Conservation (phyloP, 2,797 vertebrate species). For the Hirundo rustica region DNA sequence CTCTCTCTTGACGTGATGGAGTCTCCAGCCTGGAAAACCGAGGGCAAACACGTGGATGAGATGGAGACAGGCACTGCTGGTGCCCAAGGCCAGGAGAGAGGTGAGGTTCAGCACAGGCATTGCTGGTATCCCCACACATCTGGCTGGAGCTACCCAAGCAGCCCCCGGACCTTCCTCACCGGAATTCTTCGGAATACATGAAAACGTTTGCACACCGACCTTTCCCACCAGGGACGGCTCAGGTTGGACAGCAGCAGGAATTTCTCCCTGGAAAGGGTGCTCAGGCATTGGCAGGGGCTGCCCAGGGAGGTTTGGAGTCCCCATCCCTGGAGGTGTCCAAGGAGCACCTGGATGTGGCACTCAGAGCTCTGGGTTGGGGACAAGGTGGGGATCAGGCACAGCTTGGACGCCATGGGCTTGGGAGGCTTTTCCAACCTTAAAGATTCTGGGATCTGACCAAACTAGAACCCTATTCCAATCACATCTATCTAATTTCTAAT, state of each 20-base stretch:
- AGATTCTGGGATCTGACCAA: background rate
- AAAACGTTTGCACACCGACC: rapidly evolving
- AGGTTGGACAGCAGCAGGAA: rapidly evolving
- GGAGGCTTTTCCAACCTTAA: background rate
- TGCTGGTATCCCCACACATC: background rate
- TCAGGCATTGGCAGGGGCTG: background rate
- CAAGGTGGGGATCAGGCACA: rapidly evolving
- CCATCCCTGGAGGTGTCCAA: background rate
- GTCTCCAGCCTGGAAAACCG: background rate
- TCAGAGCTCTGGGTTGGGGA: background rate
- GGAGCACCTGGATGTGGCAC: background rate
- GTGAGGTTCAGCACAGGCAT: rapidly evolving
- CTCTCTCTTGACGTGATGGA: rapidly evolving
- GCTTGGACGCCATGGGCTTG: rapidly evolving
- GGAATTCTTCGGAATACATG: rapidly evolving
- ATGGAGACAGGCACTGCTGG: background rate
- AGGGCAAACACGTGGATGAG: rapidly evolving
- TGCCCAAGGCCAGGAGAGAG: background rate
- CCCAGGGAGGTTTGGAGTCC: background rate
- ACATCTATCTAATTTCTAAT: background rate
- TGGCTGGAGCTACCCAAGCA: background rate
- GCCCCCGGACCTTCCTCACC: rapidly evolving
- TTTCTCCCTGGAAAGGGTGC: background rate
- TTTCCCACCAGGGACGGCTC: background rate
- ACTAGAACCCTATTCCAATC: background rate